Percentiles rank a stretch among this genome's conserved stretches.
Conservation (phyloP, 2,113 vertebrate species). For the Chaetops frenatus region DNA sequence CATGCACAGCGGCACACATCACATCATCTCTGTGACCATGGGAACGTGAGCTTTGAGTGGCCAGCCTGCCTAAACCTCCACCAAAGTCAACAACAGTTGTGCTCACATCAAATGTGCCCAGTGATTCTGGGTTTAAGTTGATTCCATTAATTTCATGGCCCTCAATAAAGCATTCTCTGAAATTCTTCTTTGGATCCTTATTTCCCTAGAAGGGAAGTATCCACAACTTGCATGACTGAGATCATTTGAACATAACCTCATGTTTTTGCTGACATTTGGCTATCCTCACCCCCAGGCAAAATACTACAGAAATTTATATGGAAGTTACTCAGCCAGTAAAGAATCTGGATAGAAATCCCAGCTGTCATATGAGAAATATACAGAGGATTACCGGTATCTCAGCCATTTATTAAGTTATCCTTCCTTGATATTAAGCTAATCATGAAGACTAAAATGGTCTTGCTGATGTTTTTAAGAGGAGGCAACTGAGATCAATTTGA, state of each 20-base stretch:
- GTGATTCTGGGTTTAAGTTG: background rate
- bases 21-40: background rate
- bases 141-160: background rate
- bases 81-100: background rate
- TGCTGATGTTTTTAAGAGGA: background rate
- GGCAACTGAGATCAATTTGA: background rate
- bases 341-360: background rate
- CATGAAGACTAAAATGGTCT: background rate
- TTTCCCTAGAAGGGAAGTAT: background rate
- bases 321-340: background rate
- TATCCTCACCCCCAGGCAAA: background rate
- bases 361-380: background rate
- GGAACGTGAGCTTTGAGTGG: background rate
- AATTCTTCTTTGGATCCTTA: background rate
- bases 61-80: background rate
- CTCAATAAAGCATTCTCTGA: background rate
- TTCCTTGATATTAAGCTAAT: background rate
- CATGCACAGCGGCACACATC: background rate
- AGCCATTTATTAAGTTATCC: background rate
- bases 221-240: background rate
- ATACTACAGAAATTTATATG: background rate
- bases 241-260: background rate
- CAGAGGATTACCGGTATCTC: background rate
- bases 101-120: background rate
- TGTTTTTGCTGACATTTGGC: background rate